These are phyloP conservation scores for Trachemys scripta DNA, from an alignment of 2,113 vertebrate genomes.

Conservation along the genomic window DNA sequence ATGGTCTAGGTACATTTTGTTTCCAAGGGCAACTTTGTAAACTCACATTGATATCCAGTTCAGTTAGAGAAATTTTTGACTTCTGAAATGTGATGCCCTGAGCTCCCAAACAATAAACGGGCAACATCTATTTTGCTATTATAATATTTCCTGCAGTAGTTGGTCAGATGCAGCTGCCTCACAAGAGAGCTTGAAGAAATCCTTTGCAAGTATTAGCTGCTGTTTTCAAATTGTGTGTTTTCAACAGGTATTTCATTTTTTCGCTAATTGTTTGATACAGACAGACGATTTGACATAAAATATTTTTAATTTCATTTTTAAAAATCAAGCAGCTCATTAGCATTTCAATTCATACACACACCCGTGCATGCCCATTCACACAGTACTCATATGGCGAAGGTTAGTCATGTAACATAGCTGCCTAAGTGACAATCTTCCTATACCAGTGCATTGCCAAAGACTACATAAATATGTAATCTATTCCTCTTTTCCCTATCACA, in stretches of 20 bases:
- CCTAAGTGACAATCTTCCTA: constrained; percentile 18
- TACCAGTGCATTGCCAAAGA: constrained; percentile 46
- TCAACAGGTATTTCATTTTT: not conserved
- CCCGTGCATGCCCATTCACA: not conserved
- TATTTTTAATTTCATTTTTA: constrained; percentile 35
- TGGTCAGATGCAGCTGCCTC: not conserved
- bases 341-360: constrained; percentile 34
- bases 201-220: not conserved
- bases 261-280: not conserved
- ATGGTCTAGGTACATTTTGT: not conserved
- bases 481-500: constrained; percentile 25
- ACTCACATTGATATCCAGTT: not conserved
- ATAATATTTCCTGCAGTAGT: not conserved
- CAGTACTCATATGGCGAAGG: not conserved
- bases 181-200: not conserved
- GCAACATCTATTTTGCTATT: constrained; percentile 2
- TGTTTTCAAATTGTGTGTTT: not conserved
- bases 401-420: constrained; percentile 46
- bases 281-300: not conserved
- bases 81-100: not conserved
- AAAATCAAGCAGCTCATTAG: constrained; percentile 25
- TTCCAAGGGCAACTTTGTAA: not conserved
- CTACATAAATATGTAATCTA: constrained; percentile 30
- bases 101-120: not conserved
- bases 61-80: not conserved